These are phyloP conservation scores for Amphibalanus amphitrite DNA, from an alignment of 1,140 invertebrate genomes.

Conservation along the genomic window DNA sequence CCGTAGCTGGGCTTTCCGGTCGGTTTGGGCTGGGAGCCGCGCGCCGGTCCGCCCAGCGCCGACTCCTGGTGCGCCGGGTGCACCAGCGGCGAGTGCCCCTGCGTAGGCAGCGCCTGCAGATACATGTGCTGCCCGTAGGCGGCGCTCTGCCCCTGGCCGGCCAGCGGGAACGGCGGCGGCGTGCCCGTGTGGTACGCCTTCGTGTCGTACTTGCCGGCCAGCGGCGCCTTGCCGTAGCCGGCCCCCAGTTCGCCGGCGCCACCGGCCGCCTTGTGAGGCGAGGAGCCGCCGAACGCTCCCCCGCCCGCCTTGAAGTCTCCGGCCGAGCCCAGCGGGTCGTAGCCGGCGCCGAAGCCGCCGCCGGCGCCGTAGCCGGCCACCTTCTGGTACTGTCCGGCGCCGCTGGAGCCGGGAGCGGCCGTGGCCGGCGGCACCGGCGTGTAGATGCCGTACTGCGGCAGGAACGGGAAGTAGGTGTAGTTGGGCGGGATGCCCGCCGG, in stretches of 20 bases:
- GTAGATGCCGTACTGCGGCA: constrained; percentile 3
- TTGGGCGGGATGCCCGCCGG: background rate
- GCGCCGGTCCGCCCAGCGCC: background rate
- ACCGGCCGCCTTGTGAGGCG: background rate
- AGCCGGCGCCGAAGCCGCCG: background rate
- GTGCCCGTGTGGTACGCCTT: background rate
- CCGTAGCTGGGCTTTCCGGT: background rate
- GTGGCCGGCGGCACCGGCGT: background rate
- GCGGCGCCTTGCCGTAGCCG: background rate
- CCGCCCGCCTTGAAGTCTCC: background rate
- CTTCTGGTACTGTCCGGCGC: background rate
- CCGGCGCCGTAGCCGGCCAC: background rate
- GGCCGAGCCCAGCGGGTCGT: background rate
- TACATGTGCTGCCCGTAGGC: background rate
- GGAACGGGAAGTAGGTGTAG: background rate
- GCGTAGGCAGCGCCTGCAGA: background rate
- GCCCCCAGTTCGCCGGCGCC: background rate
- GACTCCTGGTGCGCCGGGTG: background rate
- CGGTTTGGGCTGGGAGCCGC: background rate
- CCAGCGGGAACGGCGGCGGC: background rate
- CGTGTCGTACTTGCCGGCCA: background rate
- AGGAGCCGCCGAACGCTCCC: background rate
- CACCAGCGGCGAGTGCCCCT: background rate
- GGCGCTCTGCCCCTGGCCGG: background rate
- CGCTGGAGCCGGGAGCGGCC: background rate